Evolutionary conservation across 2,113 vertebrate genomes (phyloP).

Genomic region (Dasyornis broadbenti): DNA sequence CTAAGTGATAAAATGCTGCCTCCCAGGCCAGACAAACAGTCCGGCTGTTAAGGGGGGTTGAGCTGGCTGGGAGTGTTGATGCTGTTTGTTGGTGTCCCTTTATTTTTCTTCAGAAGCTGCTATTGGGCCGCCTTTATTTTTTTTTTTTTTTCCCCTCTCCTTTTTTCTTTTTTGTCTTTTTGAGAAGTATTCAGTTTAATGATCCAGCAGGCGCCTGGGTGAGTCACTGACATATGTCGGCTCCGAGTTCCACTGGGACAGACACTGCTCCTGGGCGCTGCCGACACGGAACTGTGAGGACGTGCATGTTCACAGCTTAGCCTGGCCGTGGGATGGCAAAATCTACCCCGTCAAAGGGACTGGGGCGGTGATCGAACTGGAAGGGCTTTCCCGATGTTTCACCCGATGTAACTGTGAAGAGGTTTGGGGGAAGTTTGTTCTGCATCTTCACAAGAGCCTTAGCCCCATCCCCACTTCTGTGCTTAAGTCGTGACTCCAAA

Average conservation of each 20-base stretch:
- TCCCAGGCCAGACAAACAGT: slow-evolving; percentile 3
- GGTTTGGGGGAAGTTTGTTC: neutral
- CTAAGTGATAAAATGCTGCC: slow-evolving; percentile 33
- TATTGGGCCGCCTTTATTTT: neutral
- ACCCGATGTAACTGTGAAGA: neutral
- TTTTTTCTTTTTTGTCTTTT: neutral
- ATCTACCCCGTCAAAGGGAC: neutral
- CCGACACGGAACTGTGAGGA: neutral
- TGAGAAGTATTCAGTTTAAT: neutral
- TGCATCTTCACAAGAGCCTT: neutral
- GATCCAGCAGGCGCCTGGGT: neutral
- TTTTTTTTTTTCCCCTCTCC: neutral
- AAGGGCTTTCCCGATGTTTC: neutral
- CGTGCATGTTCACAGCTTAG: neutral
- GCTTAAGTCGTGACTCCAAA: neutral
- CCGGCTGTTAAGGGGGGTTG: neutral
- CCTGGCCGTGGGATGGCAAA: neutral
- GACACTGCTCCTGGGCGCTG: neutral
- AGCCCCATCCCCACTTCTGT: neutral
- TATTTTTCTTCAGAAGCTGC: neutral
- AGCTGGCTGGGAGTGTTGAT: neutral
- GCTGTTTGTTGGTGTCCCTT: neutral
- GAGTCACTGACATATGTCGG: neutral
- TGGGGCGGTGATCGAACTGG: neutral
- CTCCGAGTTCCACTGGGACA: neutral